Evolutionary conservation across 1,140 invertebrate species (phyloP).

Genomic region (Calephelis virginiensis): DNA sequence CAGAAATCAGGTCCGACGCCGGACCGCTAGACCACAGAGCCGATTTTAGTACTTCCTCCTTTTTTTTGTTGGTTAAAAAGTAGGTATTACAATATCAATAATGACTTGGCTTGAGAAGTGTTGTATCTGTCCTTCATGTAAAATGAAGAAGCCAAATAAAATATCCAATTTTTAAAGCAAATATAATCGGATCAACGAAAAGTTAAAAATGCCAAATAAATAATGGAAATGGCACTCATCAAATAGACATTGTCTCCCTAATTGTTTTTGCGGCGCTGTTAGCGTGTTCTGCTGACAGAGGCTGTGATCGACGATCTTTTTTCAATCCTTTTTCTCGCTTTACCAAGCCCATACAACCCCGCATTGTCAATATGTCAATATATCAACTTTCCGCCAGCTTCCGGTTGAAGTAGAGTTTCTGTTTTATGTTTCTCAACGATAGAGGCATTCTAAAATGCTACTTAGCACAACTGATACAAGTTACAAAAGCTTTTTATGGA

Average conservation of each 20-base stretch:
- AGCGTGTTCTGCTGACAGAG: slow-evolving; percentile 63
- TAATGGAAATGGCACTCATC: slow-evolving; percentile 43
- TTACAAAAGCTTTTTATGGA: too few relatives aligned
- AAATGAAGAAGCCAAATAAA: too few relatives aligned
- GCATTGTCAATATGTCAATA: slow-evolving; percentile 45
- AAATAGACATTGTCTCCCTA: slow-evolving; percentile 74
- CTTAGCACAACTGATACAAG: too few relatives aligned
- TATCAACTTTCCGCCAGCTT: slow-evolving; percentile 37
- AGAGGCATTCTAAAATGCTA: slow-evolving; percentile 3
- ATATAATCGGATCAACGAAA: too few relatives aligned
- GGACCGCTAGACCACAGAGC: too few relatives aligned
- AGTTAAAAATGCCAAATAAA: not conserved
- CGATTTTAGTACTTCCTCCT: too few relatives aligned
- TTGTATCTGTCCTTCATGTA: too few relatives aligned
- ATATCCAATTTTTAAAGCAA: too few relatives aligned
- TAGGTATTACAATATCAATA: too few relatives aligned
- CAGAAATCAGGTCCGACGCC: too few relatives aligned
- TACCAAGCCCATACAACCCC: slow-evolving; percentile 28
- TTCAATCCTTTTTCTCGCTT: slow-evolving; percentile 58
- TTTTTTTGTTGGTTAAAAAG: too few relatives aligned
- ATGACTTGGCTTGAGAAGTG: too few relatives aligned
- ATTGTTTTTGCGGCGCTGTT: slow-evolving; percentile 71
- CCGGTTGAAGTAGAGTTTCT: slow-evolving; percentile 10
- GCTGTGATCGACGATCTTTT: slow-evolving; percentile 65
- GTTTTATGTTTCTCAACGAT: slow-evolving; percentile 13